Evolutionary conservation across 2,888 invertebrate genomes (phyloP), one percentile per base, ranked within the genome.

Genomic region (Eutolmus rufibarbis): DNA sequence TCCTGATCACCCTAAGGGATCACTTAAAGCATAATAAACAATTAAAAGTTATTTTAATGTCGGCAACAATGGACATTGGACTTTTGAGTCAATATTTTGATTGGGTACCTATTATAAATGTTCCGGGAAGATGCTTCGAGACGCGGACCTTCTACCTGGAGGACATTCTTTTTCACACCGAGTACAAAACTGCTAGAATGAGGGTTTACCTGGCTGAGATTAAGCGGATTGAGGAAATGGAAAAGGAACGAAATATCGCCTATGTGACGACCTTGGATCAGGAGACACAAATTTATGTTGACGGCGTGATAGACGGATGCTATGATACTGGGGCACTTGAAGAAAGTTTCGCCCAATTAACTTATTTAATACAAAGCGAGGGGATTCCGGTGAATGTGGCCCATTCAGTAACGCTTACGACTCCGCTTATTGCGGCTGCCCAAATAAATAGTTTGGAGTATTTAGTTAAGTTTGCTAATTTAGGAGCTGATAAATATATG

Each of bases 21-120:
- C 95, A 96, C 14, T 91, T 98, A 74, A 93, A 94, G 1, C 94
- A 95, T 79, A 95, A 95, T 91, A 95, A 95, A 89, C 94, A 96
- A 88, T 93, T 98, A 28, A 96, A 96, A 90, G 92, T 99, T 0
- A 94, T 99, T 78, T 94, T 99, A 76, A 99, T 99, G 98, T 98
- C 98, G 3, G 99, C 99, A 14, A 97, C 98, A 0, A 95, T 98
- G 92, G 97, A 99, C 91, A 95, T 96, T 76, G 94, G 95, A 87
- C 94, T 97, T 89, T 97, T 98, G 23, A 91, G 95, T 79, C 94
- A 95, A 56, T 99, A 98, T 92, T 99, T 99, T 92, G 95, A 95
- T 91, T 94, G 95, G 90, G 96, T 97, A 89, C 95, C 96, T 0
- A 94, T 97, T 31, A 93, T 98, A 46, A 94, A 94, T 46, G 96